These are phyloP conservation scores for Condylostylus longicornis DNA, from an alignment of 1,140 invertebrate genomes.

Conservation along the genomic window DNA sequence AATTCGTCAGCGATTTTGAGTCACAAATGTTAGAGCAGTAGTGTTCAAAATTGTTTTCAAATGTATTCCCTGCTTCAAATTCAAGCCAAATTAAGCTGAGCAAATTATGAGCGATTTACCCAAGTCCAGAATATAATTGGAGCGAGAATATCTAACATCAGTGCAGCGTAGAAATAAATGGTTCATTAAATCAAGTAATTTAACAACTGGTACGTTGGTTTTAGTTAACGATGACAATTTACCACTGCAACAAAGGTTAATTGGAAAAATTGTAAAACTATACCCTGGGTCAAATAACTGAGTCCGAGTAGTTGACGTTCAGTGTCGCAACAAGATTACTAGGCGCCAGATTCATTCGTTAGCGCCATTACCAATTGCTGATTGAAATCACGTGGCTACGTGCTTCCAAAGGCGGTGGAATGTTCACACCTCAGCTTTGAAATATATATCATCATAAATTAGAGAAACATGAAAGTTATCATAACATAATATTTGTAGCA, in stretches of 20 bases:
- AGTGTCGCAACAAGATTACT: not conserved
- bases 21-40: no score
- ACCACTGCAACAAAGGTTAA: slow-evolving; percentile 16
- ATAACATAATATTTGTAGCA: no score
- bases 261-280: slow-evolving; percentile 11
- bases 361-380: not conserved
- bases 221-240: slow-evolving; percentile 14
- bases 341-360: slow-evolving; percentile 4
- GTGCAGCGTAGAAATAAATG: slow-evolving; percentile 13
- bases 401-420: slow-evolving; percentile 3
- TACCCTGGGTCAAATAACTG: slow-evolving; percentile 12
- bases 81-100: no score
- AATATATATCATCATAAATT: no score
- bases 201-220: slow-evolving; percentile 19
- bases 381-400: not conserved
- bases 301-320: slow-evolving; percentile 6
- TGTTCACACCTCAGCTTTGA: no score
- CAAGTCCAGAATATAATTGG: no score
- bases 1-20: no score
- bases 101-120: no score
- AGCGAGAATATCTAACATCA: slow-evolving; percentile 12
- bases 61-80: no score
- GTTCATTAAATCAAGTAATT: slow-evolving; percentile 6
- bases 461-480: no score
- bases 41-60: no score